A percentile compares a stretch with the other conserved stretches of the same genome.
phyloP scores from a whole-genome alignment of 1,140 invertebrate species.

The Stratiolaelaps scimitus region DNA sequence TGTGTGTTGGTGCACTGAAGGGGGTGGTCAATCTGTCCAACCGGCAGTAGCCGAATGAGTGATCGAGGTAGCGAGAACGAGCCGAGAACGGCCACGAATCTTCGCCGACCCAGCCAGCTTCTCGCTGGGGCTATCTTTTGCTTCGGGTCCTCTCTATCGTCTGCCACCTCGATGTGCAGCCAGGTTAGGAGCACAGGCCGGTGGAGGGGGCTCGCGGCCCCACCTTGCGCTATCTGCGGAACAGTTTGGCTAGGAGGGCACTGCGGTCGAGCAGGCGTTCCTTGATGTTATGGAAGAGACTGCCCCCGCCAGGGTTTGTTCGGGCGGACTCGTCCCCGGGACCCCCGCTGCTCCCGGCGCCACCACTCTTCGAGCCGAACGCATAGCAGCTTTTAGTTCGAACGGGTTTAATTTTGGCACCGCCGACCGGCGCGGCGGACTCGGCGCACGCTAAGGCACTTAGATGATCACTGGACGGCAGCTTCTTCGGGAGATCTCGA shows the following conservation, averaged over 20 bases:
- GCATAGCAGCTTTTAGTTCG: slow-evolving; percentile 24
- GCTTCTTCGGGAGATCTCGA: slow-evolving; percentile 3
- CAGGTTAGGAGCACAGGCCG: too few relatives aligned
- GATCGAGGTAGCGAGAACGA: too few relatives aligned
- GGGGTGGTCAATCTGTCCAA: too few relatives aligned
- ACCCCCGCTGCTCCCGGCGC: background rate
- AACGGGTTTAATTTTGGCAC: slow-evolving; percentile 25
- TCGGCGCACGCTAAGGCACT: slow-evolving; percentile 19
- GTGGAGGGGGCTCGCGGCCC: too few relatives aligned
- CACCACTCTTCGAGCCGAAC: slow-evolving; percentile 8
- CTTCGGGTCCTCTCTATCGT: too few relatives aligned
- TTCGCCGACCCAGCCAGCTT: too few relatives aligned
- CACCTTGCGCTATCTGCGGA: slow-evolving; percentile 1
- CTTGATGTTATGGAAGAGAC: slow-evolving; percentile 10
- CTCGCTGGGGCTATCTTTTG: too few relatives aligned
- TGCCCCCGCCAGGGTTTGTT: background rate
- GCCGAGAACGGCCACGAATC: too few relatives aligned
- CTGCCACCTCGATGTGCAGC: too few relatives aligned
- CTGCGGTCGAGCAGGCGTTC: slow-evolving; percentile 19
- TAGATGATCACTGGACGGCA: slow-evolving; percentile 27
- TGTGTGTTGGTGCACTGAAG: too few relatives aligned
- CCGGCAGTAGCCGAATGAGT: too few relatives aligned
- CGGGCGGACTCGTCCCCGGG: background rate
- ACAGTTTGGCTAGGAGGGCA: slow-evolving; percentile 22
- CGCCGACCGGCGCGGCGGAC: background rate